A percentile compares a stretch with the other conserved stretches of the same genome.
phyloP scores from a whole-genome alignment of 2,113 vertebrate genomes.

The Mus musculus region GRCm39 chr4:36740001-36740500 shows the following conservation, averaged over 20 bases:
- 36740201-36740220: background rate
- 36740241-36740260: background rate
- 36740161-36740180: background rate
- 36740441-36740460: background rate
- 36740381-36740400: conserved; percentile 21
- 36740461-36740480: conserved; percentile 31
- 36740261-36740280: background rate
- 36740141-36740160: too few relatives aligned
- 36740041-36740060: too few relatives aligned
- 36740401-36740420: background rate
- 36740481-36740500: background rate
- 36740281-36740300: conserved; percentile 39
- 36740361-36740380: background rate
- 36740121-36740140: too few relatives aligned
- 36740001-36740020: too few relatives aligned
- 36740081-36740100: too few relatives aligned
- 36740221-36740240: background rate
- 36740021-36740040: too few relatives aligned
- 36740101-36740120: too few relatives aligned
- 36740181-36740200: background rate
- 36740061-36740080: too few relatives aligned
- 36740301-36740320: background rate
- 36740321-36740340: conserved; percentile 3
- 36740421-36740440: background rate
- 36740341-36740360: conserved; percentile 7